Conservation (phyloP, 2,888 invertebrate genomes). For the Saturnia japonica region DNA sequence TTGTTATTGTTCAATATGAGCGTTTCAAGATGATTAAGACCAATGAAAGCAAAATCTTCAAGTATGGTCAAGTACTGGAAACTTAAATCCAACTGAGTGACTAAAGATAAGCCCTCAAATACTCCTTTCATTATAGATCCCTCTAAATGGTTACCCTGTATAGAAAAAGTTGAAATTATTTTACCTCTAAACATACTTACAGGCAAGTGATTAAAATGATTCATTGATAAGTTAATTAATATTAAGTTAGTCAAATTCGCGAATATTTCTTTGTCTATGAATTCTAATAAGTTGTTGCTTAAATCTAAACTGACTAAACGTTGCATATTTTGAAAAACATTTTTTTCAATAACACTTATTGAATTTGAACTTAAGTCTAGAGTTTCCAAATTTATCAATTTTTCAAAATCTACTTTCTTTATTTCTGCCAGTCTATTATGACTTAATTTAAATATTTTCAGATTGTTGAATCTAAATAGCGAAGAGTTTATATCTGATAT, state of each 20-base stretch:
- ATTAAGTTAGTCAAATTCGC: conserved; percentile 33
- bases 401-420: conserved; percentile 44
- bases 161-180: conserved; percentile 44
- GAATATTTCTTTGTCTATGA: conserved; percentile 44
- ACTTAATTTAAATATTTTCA: conserved; percentile 48
- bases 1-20: conserved; percentile 56
- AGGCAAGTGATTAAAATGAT: conserved; percentile 50
- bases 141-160: conserved; percentile 48
- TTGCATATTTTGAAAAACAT: conserved; percentile 40
- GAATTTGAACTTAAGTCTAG: conserved; percentile 52
- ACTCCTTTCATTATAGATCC: conserved; percentile 50
- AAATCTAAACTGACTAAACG: conserved; percentile 44
- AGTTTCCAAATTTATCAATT: conserved; percentile 40
- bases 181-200: conserved; percentile 52
- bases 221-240: conserved; percentile 50
- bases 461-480: conserved; percentile 51
- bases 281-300: conserved; percentile 47
- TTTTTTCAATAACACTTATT: conserved; percentile 42
- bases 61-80: conserved; percentile 48
- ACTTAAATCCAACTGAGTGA: conserved; percentile 49
- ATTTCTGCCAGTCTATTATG: conserved; percentile 48
- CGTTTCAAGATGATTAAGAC: conserved; percentile 40
- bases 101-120: conserved; percentile 53
- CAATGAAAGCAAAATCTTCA: conserved; percentile 56
- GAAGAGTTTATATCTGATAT: conserved; percentile 51